Base-by-base conservation (phyloP, 1,140 invertebrate species). In the Papilio polytes region DNA sequence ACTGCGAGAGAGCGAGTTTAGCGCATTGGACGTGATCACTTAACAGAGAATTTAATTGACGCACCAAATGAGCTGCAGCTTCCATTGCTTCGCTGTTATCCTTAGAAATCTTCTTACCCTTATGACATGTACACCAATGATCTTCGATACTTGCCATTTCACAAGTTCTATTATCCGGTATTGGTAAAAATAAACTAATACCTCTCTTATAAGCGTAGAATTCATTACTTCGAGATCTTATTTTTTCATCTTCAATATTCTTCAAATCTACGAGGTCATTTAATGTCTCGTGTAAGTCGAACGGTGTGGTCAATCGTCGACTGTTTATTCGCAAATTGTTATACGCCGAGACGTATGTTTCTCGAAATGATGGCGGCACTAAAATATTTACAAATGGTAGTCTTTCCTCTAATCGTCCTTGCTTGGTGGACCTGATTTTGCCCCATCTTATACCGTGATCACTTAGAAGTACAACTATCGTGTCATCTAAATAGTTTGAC, bases 361-460 rank as follows among this genome's bases (percentile, higher is more conserved):
- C 84, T 26, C 94, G 92, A 85, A 98, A 97, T 93, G 96, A 97
- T 51, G 96, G 92, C 0, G 99, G 98, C n/a, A 99, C 83, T 84
- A 97, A 96, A 4, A 99, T 92, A 85, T 97, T 97, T 15, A 98
- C 95, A 82, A 98, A 98, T 0, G 99, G 99, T 26, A 99, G 91
- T 63, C 98, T 94, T 90, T 99, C 98, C 92, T 99, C 99, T 82
- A 99, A 95, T 90, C 98, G 97, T 0, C 99, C 99, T 78, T 97
- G 96, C 89, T 97, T 97, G 0, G 98, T 99, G 48, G 90, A 88
- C 8, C 96, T 90, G 72, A 96, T 96, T 10, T 95, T 92, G 2
- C 98, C 98, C 95, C 98, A 99, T 46, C 99, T 93, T 87, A 98
- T 97, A 0, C 99, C 99, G 91, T 99, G 99, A 92, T 99, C 99